Evolutionary conservation across 2,113 vertebrate species (phyloP).

Genomic region (Edolisoma coerulescens): DNA sequence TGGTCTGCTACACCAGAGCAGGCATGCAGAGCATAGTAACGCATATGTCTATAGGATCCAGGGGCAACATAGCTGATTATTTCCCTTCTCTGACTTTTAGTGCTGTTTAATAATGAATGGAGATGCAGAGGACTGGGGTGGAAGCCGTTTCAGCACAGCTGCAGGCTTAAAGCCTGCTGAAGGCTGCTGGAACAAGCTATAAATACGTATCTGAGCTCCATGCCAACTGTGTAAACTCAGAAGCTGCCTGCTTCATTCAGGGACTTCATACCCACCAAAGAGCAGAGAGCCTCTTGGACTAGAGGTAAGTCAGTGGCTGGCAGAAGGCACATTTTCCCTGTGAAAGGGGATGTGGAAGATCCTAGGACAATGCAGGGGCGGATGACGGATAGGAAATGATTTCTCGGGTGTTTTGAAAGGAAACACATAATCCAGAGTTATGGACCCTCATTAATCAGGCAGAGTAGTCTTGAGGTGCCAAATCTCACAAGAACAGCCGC

Average conservation of each 20-base stretch:
- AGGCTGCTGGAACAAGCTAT: conserved; percentile 38
- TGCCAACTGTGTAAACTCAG: conserved; percentile 53
- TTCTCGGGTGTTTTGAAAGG: background rate
- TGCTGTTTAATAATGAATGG: conserved; percentile 13
- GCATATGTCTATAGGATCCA: background rate
- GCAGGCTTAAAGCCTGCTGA: conserved; percentile 28
- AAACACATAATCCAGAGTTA: conserved; percentile 32
- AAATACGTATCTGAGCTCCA: conserved; percentile 32
- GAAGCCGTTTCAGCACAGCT: background rate
- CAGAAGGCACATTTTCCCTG: background rate
- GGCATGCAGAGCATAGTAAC: background rate
- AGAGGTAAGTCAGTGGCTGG: background rate
- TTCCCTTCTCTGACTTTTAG: background rate
- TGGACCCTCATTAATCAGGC: conserved; percentile 21
- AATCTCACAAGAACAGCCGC: background rate
- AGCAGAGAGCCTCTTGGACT: background rate
- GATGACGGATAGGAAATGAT: background rate
- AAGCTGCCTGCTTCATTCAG: conserved; percentile 42
- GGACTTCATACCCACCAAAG: conserved; percentile 18
- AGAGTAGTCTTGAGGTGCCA: background rate
- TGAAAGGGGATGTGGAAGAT: background rate
- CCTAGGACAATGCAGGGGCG: background rate
- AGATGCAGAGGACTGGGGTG: background rate
- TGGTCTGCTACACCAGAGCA: background rate
- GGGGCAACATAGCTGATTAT: background rate